These are phyloP conservation scores for Empis stercorea DNA, from an alignment of 2,888 invertebrate genomes.

Conservation along the genomic window DNA sequence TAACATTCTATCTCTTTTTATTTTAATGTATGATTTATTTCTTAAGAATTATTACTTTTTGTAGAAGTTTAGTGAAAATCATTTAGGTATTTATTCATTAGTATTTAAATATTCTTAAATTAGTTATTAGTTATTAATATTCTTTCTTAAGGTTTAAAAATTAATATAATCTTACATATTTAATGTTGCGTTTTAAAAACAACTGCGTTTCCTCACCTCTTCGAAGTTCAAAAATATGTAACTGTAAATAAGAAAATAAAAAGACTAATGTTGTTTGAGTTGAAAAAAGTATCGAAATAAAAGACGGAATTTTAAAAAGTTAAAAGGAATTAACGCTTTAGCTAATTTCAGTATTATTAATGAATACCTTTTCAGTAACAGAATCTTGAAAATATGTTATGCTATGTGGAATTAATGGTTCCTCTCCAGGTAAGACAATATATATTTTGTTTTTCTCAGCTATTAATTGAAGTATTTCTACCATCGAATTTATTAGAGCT, in stretches of 20 bases:
- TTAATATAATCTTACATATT: conserved; percentile 44
- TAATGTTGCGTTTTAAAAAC: conserved; percentile 51
- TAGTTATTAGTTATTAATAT: no score
- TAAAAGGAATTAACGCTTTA: no score
- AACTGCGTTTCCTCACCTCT: conserved; percentile 50
- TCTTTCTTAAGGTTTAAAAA: no score
- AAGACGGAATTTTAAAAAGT: no score
- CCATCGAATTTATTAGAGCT: conserved; percentile 51
- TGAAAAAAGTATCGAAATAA: no score
- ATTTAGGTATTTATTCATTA: no score
- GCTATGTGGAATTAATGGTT: conserved; percentile 49
- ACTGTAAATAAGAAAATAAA: conserved; percentile 35
- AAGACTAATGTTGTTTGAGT: no score
- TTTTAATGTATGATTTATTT: no score
- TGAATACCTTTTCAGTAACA: conserved; percentile 58
- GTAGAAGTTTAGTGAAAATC: no score
- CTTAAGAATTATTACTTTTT: no score
- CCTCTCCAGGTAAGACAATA: conserved; percentile 49
- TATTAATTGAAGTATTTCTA: conserved; percentile 59
- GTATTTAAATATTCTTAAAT: no score
- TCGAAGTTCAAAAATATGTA: conserved; percentile 52
- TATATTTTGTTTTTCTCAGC: conserved; percentile 45
- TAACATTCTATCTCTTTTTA: no score
- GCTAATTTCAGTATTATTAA: neutral
- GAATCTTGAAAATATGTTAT: conserved; percentile 62